Evolutionary conservation across 2,113 vertebrate genomes (phyloP).

Genomic region (Cottus gobio): DNA sequence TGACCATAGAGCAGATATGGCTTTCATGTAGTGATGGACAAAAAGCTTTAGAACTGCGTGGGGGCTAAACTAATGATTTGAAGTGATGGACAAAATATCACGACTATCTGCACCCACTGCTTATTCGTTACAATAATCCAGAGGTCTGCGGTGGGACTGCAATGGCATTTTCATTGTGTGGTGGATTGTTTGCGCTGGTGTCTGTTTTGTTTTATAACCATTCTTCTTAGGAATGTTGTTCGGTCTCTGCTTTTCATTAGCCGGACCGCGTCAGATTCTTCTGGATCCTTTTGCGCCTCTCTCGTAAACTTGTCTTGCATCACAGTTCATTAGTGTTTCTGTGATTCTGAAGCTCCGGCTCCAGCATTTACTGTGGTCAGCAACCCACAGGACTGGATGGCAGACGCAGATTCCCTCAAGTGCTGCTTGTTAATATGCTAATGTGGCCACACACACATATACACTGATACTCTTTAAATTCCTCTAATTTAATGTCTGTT

Average conservation of each 20-base stretch:
- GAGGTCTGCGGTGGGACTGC: slow-evolving; percentile 58
- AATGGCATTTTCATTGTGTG: slow-evolving; percentile 74
- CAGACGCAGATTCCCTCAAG: slow-evolving; percentile 1
- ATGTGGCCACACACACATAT: slow-evolving; percentile 15
- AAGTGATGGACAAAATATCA: slow-evolving; percentile 65
- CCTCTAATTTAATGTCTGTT: slow-evolving; percentile 24
- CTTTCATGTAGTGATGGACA: slow-evolving; percentile 28
- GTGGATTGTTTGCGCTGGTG: slow-evolving; percentile 63
- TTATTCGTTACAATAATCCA: slow-evolving; percentile 56
- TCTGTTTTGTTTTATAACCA: slow-evolving; percentile 38
- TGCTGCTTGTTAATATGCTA: slow-evolving; percentile 46
- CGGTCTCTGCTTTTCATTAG: slow-evolving; percentile 77
- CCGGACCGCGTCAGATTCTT: slow-evolving; percentile 28
- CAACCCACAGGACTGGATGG: slow-evolving; percentile 2
- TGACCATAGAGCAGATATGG: slow-evolving; percentile 29
- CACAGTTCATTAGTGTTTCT: slow-evolving; percentile 39
- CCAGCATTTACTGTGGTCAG: slow-evolving; percentile 47
- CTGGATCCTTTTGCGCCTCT: slow-evolving; percentile 33
- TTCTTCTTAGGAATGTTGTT: slow-evolving; percentile 66
- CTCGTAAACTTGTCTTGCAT: slow-evolving; percentile 27
- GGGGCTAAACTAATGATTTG: slow-evolving; percentile 62
- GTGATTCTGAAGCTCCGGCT: slow-evolving; percentile 25
- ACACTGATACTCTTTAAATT: slow-evolving; percentile 37
- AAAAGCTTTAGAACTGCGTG: slow-evolving; percentile 34
- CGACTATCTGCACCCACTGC: slow-evolving; percentile 54